phyloP scores from a whole-genome alignment of 2,113 vertebrate species.

The Serinus canaria region DNA sequence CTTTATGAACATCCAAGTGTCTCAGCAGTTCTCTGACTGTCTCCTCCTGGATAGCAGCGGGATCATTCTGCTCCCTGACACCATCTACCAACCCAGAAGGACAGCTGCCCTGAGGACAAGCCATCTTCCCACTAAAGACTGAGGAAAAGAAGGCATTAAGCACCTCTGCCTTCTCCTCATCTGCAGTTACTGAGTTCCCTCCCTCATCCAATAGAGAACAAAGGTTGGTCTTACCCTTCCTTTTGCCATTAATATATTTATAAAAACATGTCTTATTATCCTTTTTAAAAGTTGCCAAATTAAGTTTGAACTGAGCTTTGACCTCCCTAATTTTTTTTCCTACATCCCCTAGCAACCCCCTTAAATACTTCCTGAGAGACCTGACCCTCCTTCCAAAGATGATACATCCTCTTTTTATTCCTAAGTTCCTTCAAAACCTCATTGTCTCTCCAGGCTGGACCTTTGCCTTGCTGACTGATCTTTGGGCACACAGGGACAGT shows the following conservation, averaged over 20 bases:
- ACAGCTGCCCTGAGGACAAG: neutral
- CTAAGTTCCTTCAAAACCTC: neutral
- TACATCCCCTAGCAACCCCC: neutral
- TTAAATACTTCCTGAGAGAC: neutral
- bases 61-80: neutral
- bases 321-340: neutral
- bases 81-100: neutral
- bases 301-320: neutral
- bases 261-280: neutral
- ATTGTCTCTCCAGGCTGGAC: neutral
- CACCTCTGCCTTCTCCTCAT: too few species aligned
- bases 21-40: too few species aligned
- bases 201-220: neutral
- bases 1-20: neutral
- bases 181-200: neutral
- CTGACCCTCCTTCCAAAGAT: neutral
- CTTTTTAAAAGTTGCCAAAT: neutral
- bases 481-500: neutral
- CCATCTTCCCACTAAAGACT: neutral
- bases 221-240: neutral
- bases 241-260: neutral
- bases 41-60: neutral
- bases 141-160: neutral
- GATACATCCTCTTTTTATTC: neutral
- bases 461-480: neutral